Conservation (phyloP, 2,888 invertebrate genomes). For the Lycocerus yunnanus region DNA sequence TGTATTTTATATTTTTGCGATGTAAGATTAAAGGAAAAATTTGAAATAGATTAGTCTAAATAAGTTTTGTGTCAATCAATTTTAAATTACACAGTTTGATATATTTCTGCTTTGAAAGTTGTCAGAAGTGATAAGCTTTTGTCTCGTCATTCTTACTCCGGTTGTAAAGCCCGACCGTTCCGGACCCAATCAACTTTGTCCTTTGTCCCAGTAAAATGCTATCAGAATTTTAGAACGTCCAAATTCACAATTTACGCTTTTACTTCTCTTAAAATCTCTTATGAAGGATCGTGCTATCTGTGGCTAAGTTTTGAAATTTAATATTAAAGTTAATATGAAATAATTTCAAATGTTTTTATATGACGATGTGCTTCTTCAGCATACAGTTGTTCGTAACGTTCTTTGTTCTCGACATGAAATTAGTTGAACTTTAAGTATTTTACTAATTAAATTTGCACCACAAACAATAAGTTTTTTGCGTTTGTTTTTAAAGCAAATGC, state of each 20-base stretch:
- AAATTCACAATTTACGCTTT: conserved; percentile 38
- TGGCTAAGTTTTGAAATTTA: neutral
- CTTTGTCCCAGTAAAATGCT: conserved; percentile 39
- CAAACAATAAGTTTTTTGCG: neutral
- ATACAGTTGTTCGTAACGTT: neutral
- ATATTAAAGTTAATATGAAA: neutral
- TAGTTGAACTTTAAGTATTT: neutral
- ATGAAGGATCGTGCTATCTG: neutral
- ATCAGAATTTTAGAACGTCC: conserved; percentile 38
- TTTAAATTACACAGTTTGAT: conserved; percentile 20
- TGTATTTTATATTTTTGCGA: neutral
- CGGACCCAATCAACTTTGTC: conserved; percentile 40
- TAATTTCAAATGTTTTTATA: neutral
- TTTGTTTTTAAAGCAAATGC: neutral
- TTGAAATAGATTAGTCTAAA: conserved; percentile 17
- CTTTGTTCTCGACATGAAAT: neutral
- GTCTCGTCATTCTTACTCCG: conserved; percentile 36
- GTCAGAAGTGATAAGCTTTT: conserved; percentile 40
- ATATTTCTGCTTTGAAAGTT: conserved; percentile 30
- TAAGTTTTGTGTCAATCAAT: conserved; percentile 17
- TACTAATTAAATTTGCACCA: neutral
- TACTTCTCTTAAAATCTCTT: conserved; percentile 18
- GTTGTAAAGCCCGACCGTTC: conserved; percentile 39
- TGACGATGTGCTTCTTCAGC: neutral
- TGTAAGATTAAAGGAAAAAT: neutral